phyloP scores from a whole-genome alignment of 2,888 invertebrate species.

The Hartigia nigra region DNA sequence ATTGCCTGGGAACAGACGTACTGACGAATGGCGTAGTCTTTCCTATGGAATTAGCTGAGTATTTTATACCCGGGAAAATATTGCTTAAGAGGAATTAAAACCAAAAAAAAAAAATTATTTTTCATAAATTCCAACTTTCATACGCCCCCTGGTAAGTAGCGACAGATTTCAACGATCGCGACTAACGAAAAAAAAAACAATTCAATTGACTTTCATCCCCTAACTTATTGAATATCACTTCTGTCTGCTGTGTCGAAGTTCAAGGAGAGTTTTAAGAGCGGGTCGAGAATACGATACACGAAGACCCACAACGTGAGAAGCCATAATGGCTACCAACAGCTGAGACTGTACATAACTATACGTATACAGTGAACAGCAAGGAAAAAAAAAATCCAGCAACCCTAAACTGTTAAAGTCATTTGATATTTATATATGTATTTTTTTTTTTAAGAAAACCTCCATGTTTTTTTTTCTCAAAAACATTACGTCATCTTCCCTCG shows the following conservation, averaged over 20 bases:
- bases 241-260: background rate
- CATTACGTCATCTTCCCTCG: background rate
- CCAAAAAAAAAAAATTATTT: background rate
- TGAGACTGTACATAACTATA: background rate
- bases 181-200: background rate
- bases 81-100: background rate
- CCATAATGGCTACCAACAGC: background rate
- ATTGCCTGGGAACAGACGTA: background rate
- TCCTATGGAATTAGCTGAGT: background rate
- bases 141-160: background rate
- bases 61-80: background rate
- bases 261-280: background rate
- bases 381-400: background rate
- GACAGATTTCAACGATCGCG: background rate
- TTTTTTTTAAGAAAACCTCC: background rate
- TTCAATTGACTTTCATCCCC: background rate
- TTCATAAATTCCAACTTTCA: background rate
- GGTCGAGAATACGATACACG: background rate
- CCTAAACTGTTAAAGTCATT: background rate
- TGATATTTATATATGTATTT: background rate
- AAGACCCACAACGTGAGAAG: background rate
- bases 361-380: background rate
- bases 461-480: background rate
- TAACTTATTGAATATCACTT: background rate
- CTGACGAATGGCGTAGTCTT: background rate